Percentiles rank a stretch among this genome's conserved stretches.
These are phyloP conservation scores for Amphipyra tragopoginis DNA, from an alignment of 2,888 invertebrate genomes.

Conservation along the genomic window DNA sequence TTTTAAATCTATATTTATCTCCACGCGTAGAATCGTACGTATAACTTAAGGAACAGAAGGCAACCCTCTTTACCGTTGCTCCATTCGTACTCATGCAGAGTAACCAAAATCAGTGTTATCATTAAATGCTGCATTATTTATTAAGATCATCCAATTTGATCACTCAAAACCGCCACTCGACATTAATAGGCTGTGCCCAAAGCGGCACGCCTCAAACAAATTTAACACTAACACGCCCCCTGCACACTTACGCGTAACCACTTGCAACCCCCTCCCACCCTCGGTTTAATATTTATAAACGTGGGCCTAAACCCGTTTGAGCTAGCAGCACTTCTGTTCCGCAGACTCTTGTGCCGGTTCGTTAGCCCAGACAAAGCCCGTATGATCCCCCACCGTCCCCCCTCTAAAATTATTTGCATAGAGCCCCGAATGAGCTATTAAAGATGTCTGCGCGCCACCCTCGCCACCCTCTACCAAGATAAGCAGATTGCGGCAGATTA, in stretches of 20 bases:
- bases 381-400: constrained; percentile 80
- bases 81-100: neutral
- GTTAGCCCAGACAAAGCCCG: constrained; percentile 89
- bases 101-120: constrained; percentile 35
- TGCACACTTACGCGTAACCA: constrained; percentile 81
- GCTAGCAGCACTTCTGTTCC: constrained; percentile 86
- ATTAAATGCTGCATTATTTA: constrained; percentile 46
- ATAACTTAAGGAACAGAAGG: neutral
- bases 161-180: constrained; percentile 56
- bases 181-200: constrained; percentile 60
- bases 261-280: constrained; percentile 63
- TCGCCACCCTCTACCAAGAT: constrained; percentile 77
- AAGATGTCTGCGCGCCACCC: constrained; percentile 84
- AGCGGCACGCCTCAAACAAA: constrained; percentile 69
- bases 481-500: constrained; percentile 90
- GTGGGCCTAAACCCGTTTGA: constrained; percentile 80
- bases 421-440: constrained; percentile 90
- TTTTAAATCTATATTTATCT: too few species aligned
- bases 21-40: neutral
- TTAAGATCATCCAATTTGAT: constrained; percentile 55
- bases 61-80: neutral
- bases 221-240: constrained; percentile 71
- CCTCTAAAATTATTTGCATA: constrained; percentile 89
- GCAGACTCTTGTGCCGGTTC: constrained; percentile 86
- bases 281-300: constrained; percentile 87